Evolutionary conservation across 2,797 vertebrate genomes (phyloP), one percentile per base, ranked within the genome.

Genomic region (Delichon dasypus): DNA sequence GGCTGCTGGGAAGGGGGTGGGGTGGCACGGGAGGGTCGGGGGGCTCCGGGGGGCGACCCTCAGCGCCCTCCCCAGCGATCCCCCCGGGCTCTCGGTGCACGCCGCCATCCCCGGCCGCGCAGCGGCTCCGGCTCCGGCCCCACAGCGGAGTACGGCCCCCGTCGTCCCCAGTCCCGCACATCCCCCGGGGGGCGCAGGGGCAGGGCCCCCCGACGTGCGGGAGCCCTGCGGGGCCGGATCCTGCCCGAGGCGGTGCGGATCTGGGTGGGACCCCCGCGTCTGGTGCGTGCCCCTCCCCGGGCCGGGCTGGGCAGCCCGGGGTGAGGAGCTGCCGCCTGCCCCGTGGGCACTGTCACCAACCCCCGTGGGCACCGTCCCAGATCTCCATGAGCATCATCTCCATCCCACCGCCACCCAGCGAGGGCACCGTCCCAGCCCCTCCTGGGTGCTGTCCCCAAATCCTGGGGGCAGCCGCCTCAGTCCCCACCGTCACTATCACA

Each of bases 1-100:
- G 85, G 7, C 84, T 92, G 95, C 87, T 68, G 93, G 83, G 96
- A 96, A 88, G 55, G 85, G 51, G 81, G 71, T 76, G 89, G 85
- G 89, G 89, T 85, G 61, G 91, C 89, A 85, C 58, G 47, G 60
- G 40, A 27, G 29, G 48, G 71, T 62, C 36, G 81, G 92, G 87
- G 94, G 62, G 74, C 84, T 85, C 54, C 45, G 72, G 36, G 11
- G 34, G 22, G 32, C 42, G 50, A 36, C 44, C 60, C 50, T 38
- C 71, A 30, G 45, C 9, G 29, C 51, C 40, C 40, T 27, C 14
- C 18, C 20, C 42, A 13, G 13, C 21, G 64, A 34, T 16, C 8
- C 14, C 26, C 55, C 14, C 13, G 5, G 1, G 50, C 2, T 64
- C 10, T 12, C 22, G 5, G 44, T 13, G 48, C n/a, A 5, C 38